Percentiles rank a stretch among this genome's conserved stretches.
These are phyloP conservation scores for Amphipyra berbera DNA, from an alignment of 2,888 invertebrate genomes.

Conservation along the genomic window DNA sequence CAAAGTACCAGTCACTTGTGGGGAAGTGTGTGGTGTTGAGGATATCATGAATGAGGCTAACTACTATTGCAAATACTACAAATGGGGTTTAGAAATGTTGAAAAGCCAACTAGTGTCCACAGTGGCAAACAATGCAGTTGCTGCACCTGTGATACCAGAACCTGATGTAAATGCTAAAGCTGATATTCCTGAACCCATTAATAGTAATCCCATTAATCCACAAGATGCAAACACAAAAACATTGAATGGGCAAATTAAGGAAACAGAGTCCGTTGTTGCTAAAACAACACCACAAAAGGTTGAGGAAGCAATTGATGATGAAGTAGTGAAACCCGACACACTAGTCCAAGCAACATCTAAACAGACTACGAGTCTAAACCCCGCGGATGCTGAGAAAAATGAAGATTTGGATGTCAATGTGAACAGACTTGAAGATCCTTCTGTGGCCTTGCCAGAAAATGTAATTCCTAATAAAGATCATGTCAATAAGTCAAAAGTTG, in stretches of 20 bases:
- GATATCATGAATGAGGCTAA: conserved; percentile 72
- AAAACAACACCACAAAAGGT: conserved; percentile 38
- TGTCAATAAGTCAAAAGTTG: conserved; percentile 31
- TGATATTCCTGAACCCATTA: conserved; percentile 24
- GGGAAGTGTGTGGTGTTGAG: conserved; percentile 73
- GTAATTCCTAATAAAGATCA: conserved; percentile 16
- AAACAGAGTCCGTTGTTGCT: conserved; percentile 27
- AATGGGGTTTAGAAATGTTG: conserved; percentile 72
- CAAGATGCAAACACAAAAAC: conserved; percentile 26
- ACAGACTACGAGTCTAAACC: conserved; percentile 14
- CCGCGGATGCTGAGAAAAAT: conserved; percentile 15
- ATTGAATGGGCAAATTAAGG: conserved; percentile 30
- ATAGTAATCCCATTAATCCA: conserved; percentile 19
- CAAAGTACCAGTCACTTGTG: conserved; percentile 65
- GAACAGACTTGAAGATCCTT: conserved; percentile 19
- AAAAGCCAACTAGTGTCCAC: conserved; percentile 41
- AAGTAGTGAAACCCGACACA: conserved; percentile 24
- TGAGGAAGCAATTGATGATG: conserved; percentile 2
- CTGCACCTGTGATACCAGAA: conserved; percentile 23
- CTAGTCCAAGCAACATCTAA: conserved; percentile 31
- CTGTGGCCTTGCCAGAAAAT: conserved; percentile 21
- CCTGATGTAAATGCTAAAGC: conserved; percentile 26
- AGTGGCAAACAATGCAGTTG: conserved; percentile 29
- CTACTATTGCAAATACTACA: conserved; percentile 81
- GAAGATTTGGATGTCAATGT: conserved; percentile 34